Evolutionary conservation across 2,888 invertebrate species (phyloP), one percentile per base, ranked within the genome.

Genomic region (Hyalella azteca): DNA sequence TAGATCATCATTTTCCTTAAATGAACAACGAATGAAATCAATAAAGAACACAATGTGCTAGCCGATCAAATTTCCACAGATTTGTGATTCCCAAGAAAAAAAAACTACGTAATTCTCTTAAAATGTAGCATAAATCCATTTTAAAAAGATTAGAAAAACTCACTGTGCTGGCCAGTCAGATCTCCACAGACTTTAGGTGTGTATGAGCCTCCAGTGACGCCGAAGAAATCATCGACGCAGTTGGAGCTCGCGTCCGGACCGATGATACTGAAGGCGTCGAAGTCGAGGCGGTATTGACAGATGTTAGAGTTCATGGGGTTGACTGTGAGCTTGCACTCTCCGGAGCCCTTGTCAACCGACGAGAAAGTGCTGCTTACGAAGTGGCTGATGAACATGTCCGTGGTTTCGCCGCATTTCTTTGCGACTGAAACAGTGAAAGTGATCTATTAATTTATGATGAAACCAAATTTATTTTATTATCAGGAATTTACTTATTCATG

Each of bases 301-400:
- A 77, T 50, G 36, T 77, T 50, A 2, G 39, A 22, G 50, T 77
- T 48, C 77, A 77, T 49, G 22, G 49, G 48, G 50, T 77, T 77
- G 26, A 77, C 77, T 22, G 49, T 77, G 39, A 77, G 50, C 32
- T 77, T 50, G 77, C 77, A 77, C 50, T 50, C 50, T 48, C 77
- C 77, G 7, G 32, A 36, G 36, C 66, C 66, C 36, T 29, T 29
- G 66, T 66, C 66, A 19, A 66, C 66, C 4, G 66, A 66, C 36
- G 66, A 66, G 66, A 66, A 66, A 19, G 66, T 15, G 26, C 22
- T 22, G 75, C 32, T 75, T 11, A 45, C 45, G 45, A 75, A 75
- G 41, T 75, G 75, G 75, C 41, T 75, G 36, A 75, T 39, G 41
- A 41, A 45, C 41, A 75, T 32, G 75, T 75, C 40, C 22, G 41